Conservation (phyloP, 1,140 invertebrate genomes). For the Thereuonema tuberculata region DNA sequence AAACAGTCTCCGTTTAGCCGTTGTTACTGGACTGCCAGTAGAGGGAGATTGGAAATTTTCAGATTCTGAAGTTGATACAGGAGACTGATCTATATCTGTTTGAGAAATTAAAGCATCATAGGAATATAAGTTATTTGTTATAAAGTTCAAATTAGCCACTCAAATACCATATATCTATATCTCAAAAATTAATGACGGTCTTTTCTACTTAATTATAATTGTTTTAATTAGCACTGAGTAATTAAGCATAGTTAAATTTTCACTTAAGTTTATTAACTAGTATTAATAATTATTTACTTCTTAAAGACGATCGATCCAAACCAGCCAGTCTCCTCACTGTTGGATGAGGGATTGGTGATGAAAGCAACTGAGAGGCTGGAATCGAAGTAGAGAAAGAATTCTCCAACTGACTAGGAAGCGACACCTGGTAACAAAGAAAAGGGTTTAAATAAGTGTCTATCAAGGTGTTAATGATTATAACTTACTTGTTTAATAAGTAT, state of each 20-base stretch:
- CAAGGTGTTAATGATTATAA: neutral
- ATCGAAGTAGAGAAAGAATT: conserved; percentile 9
- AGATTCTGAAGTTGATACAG: conserved; percentile 25
- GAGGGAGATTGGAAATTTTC: conserved; percentile 32
- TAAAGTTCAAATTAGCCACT: too few species aligned
- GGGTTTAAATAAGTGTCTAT: neutral
- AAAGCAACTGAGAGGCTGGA: conserved; percentile 20
- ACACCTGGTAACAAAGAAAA: conserved; percentile 24
- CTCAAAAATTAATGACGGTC: too few species aligned
- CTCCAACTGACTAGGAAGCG: conserved; percentile 36
- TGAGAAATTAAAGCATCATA: conserved; percentile 10
- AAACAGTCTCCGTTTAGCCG: conserved; percentile 31
- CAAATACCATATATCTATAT: too few species aligned
- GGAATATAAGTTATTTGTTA: too few species aligned
- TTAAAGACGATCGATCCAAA: too few species aligned
- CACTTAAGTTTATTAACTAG: too few species aligned
- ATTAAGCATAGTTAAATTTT: too few species aligned
- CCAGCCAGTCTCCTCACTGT: conserved; percentile 18
- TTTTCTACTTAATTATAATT: too few species aligned
- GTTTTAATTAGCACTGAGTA: too few species aligned
- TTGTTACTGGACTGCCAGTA: neutral
- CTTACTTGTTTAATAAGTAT: too few species aligned
- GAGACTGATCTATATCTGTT: conserved; percentile 23
- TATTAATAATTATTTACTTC: too few species aligned
- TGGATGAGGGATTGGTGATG: conserved; percentile 24